A percentile compares a stretch with the other conserved stretches of the same genome.
phyloP scores from a whole-genome alignment of 2,888 invertebrate species.

The Plutella xylostella region DNA sequence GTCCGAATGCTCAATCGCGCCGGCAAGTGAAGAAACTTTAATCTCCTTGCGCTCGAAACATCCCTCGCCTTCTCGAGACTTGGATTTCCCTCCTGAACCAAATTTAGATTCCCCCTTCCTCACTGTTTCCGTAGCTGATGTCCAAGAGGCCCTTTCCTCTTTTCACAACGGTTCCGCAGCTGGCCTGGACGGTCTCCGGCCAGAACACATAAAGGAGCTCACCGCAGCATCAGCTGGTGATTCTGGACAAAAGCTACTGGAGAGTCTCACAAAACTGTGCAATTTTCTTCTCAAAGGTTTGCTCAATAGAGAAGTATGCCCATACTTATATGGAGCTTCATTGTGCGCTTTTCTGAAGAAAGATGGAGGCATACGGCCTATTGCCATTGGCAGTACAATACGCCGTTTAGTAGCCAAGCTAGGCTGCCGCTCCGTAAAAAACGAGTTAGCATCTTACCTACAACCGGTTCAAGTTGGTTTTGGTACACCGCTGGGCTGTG shows the following conservation, averaged over 20 bases:
- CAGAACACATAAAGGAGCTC: slow-evolving; percentile 10
- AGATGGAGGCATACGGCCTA: background rate
- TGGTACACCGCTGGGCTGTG: background rate
- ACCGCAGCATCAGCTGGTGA: background rate
- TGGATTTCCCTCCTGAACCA: slow-evolving; percentile 2
- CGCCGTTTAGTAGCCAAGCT: background rate
- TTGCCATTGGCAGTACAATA: background rate
- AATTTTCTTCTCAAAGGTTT: background rate
- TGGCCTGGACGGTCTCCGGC: no score
- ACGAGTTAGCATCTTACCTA: background rate
- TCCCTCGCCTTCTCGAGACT: slow-evolving; percentile 9
- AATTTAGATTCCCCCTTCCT: background rate
- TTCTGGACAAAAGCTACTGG: background rate
- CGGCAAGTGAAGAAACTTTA: slow-evolving; percentile 6
- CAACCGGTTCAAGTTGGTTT: background rate
- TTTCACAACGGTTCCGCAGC: slow-evolving; percentile 13
- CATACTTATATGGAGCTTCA: background rate
- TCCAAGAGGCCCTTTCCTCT: background rate
- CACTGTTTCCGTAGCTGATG: background rate
- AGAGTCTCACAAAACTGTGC: background rate
- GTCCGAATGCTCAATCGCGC: slow-evolving; percentile 9
- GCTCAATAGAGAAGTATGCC: no score
- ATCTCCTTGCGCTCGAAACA: background rate
- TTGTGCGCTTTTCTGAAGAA: background rate
- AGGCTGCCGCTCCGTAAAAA: background rate